Conservation (phyloP, 23 tunicate genomes). For the Trididemnum clinides region DNA sequence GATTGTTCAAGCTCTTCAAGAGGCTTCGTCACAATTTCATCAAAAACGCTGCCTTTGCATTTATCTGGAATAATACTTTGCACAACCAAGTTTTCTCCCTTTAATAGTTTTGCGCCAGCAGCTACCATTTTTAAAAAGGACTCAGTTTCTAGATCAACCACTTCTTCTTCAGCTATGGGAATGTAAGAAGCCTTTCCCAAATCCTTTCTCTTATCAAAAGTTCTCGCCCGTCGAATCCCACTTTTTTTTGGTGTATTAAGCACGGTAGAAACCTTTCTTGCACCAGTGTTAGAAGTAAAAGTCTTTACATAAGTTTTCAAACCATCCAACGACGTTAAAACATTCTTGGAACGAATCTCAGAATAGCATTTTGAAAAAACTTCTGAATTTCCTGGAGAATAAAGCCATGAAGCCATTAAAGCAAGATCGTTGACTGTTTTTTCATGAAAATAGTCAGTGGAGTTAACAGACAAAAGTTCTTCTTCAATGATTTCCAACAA, state of each 20-base stretch:
- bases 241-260: no score
- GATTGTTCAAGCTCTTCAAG: slow-evolving; percentile 50
- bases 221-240: no score
- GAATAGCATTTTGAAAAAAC: slow-evolving; percentile 56
- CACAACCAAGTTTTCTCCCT: slow-evolving; percentile 47
- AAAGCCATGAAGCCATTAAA: slow-evolving; percentile 78
- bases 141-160: slow-evolving; percentile 77
- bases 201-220: no score
- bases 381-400: slow-evolving; percentile 60
- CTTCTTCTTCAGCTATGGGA: slow-evolving; percentile 82
- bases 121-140: slow-evolving; percentile 71
- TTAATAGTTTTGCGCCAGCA: not conserved
- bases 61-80: slow-evolving; percentile 52
- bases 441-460: slow-evolving; percentile 1
- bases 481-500: slow-evolving; percentile 5
- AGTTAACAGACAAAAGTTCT: not conserved
- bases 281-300: no score
- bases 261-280: no score
- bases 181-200: slow-evolving; percentile 39
- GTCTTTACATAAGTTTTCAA: no score
- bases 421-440: slow-evolving; percentile 71
- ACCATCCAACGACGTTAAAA: slow-evolving; percentile 34
- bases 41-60: slow-evolving; percentile 42
- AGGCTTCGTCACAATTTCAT: slow-evolving; percentile 47
- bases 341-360: slow-evolving; percentile 64